Conservation (phyloP, 2,888 invertebrate species). For the Rhamphomyia laevipes region DNA sequence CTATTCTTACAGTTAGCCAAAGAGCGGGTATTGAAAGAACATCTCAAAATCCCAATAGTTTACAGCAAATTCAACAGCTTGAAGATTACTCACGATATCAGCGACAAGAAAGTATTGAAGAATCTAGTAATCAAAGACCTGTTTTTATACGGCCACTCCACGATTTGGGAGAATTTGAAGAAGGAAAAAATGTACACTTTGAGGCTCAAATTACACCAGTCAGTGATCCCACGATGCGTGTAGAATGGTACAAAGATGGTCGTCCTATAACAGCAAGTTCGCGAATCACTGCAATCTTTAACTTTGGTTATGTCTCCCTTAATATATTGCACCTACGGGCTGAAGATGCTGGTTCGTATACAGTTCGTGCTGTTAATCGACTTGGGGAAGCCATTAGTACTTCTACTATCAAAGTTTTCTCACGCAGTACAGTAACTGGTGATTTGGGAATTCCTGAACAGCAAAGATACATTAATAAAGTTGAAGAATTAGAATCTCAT, state of each 20-base stretch:
- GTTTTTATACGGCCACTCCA: conserved; percentile 79
- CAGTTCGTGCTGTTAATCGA: conserved; percentile 81
- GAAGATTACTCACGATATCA: conserved; percentile 85
- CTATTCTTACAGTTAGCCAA: conserved; percentile 66
- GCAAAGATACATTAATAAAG: conserved; percentile 81
- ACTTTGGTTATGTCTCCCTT: conserved; percentile 97
- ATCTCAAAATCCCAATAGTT: conserved; percentile 83
- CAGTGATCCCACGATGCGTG: conserved; percentile 86
- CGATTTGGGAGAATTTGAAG: conserved; percentile 75
- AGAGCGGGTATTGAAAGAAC: conserved; percentile 75
- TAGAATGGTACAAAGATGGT: conserved; percentile 93
- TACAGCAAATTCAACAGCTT: conserved; percentile 79
- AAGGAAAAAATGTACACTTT: conserved; percentile 85
- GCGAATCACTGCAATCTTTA: conserved; percentile 93
- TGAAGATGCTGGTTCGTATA: conserved; percentile 95
- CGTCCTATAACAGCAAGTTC: conserved; percentile 92
- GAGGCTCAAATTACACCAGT: conserved; percentile 87
- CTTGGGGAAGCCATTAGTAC: conserved; percentile 83
- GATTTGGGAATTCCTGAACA: conserved; percentile 85
- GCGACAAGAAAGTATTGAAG: conserved; percentile 73
- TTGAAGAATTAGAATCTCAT: conserved; percentile 82
- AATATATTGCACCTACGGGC: conserved; percentile 97
- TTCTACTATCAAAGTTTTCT: conserved; percentile 61
- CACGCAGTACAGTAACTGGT: conserved; percentile 70
- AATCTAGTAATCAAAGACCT: conserved; percentile 66